Evolutionary conservation across 2,888 invertebrate species (phyloP).

Genomic region (Saturnia pavonia): DNA sequence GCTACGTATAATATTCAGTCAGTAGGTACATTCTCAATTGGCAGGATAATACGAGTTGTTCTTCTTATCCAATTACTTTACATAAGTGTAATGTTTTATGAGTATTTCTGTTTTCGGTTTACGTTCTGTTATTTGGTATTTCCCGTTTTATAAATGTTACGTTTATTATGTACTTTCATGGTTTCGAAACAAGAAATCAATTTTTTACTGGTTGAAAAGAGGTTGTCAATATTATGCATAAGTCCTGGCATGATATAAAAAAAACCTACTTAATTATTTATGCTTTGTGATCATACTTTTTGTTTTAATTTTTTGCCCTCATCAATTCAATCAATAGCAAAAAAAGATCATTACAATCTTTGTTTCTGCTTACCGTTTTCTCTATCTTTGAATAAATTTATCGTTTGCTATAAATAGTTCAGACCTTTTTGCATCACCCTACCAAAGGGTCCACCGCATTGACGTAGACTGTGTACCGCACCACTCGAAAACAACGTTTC

Average conservation of each 20-base stretch:
- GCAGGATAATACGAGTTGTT: neutral
- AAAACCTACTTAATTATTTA: no score
- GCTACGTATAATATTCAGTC: slow-evolving; percentile 1
- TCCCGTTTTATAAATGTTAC: neutral
- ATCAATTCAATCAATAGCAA: neutral
- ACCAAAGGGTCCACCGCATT: slow-evolving; percentile 37
- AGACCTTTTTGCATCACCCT: slow-evolving; percentile 36
- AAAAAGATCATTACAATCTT: neutral
- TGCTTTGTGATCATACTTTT: neutral
- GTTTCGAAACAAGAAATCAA: neutral
- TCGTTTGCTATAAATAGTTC: slow-evolving; percentile 34
- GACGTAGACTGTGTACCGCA: slow-evolving; percentile 35
- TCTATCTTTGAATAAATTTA: slow-evolving; percentile 31
- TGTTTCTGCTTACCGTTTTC: neutral
- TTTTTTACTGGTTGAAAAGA: neutral
- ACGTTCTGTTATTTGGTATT: neutral
- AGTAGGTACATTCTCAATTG: slow-evolving; percentile 8
- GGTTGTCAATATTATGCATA: no score
- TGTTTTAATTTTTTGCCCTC: neutral
- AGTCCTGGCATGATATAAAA: no score
- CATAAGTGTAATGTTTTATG: neutral
- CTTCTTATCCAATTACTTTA: neutral
- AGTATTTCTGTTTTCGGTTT: neutral
- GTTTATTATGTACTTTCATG: neutral
- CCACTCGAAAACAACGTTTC: slow-evolving; percentile 42